A percentile compares a stretch with the other conserved stretches of the same genome.
Conservation (phyloP, 37 sponge, comb jelly and placozoan species). For the Diacarnus erythraeanus region DNA sequence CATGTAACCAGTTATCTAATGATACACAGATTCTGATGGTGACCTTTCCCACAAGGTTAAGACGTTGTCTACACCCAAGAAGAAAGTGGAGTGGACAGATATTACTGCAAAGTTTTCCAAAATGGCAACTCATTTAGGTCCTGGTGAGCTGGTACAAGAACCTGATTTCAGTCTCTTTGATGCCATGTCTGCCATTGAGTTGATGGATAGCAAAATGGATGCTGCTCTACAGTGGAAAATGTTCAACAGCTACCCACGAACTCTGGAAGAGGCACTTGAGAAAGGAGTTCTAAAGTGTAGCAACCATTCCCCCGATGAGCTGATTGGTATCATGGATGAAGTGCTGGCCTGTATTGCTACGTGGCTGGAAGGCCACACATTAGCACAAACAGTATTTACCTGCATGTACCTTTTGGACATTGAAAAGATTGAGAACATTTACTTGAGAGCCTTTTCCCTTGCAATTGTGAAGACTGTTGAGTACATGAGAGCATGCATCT, state of each 20-base stretch:
- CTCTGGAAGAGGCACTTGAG: conserved; percentile 59
- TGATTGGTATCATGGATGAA: conserved; percentile 91
- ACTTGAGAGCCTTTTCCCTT: conserved; percentile 48
- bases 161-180: conserved; percentile 85
- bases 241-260: conserved; percentile 43
- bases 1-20: background rate
- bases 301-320: conserved; percentile 52
- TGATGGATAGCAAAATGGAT: conserved; percentile 96
- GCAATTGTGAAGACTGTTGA: conserved; percentile 59
- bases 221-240: conserved; percentile 63
- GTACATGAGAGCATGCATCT: conserved; percentile 54
- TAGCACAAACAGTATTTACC: conserved; percentile 97
- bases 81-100: conserved; percentile 67
- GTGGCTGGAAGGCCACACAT: conserved; percentile 93
- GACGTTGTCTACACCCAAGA: background rate
- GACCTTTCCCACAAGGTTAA: background rate
- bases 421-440: conserved; percentile 33
- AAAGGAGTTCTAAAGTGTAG: conserved; percentile 55
- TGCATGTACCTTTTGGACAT: conserved; percentile 82
- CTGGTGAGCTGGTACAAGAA: conserved; percentile 81
- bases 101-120: conserved; percentile 47
- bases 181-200: conserved; percentile 97
- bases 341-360: conserved; percentile 86
- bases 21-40: background rate
- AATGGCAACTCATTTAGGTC: conserved; percentile 29